Evolutionary conservation across 1,140 invertebrate species (phyloP).

Genomic region (Drosophila erecta): DNA sequence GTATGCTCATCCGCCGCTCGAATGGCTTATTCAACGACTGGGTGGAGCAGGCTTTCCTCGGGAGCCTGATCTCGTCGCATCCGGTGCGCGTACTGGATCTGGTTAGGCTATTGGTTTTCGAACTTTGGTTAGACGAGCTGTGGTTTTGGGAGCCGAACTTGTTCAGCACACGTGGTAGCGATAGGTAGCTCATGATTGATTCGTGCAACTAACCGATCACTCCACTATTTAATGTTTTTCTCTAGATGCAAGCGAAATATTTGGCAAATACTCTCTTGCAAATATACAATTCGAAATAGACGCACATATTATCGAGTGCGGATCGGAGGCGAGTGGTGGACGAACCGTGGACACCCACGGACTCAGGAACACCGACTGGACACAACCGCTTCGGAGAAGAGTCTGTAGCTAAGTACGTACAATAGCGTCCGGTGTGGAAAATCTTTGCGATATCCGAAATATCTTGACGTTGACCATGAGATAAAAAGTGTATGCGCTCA

Average conservation of each 20-base stretch:
- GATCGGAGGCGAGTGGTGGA: background rate
- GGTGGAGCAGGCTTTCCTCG: constrained; percentile 58
- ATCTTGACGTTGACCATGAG: constrained; percentile 75
- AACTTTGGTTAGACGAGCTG: constrained; percentile 49
- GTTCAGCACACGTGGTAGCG: constrained; percentile 57
- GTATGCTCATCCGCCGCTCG: constrained; percentile 59
- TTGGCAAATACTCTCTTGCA: constrained; percentile 10
- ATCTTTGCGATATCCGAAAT: constrained; percentile 53
- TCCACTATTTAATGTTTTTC: constrained; percentile 4
- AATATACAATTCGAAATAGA: constrained; percentile 15
- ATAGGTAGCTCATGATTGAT: constrained; percentile 70
- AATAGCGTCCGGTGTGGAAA: constrained; percentile 43
- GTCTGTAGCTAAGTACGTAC: constrained; percentile 45
- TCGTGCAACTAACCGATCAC: constrained; percentile 8
- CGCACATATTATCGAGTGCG: constrained; percentile 21
- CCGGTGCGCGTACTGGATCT: constrained; percentile 36
- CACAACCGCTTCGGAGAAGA: constrained; percentile 35
- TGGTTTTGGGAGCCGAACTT: constrained; percentile 45
- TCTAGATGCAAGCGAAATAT: background rate
- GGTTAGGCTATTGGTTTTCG: constrained; percentile 68
- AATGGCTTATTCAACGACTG: constrained; percentile 61
- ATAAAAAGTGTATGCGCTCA: constrained; percentile 66
- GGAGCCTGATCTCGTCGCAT: constrained; percentile 33
- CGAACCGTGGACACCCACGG: constrained; percentile 1
- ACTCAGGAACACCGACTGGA: constrained; percentile 12